Conservation (phyloP, 2,888 invertebrate genomes). For the Nasonovia ribisnigri region DNA sequence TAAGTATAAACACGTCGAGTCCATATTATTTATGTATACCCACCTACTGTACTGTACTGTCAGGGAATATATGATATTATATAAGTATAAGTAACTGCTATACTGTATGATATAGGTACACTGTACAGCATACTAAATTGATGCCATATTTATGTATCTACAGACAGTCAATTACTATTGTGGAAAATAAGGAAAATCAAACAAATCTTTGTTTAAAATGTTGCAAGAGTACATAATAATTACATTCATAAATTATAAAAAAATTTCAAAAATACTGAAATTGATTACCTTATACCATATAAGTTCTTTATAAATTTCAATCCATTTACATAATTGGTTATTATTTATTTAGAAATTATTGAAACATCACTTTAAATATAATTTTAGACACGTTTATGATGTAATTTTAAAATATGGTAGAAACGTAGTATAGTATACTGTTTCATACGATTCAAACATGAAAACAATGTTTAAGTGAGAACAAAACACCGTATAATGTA, state of each 20-base stretch:
- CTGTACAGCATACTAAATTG: neutral
- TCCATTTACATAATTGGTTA: neutral
- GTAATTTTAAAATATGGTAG: neutral
- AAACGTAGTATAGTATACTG: neutral
- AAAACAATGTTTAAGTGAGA: neutral
- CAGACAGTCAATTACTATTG: neutral
- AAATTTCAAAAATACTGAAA: neutral
- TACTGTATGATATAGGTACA: neutral
- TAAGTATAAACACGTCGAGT: neutral
- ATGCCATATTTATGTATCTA: neutral
- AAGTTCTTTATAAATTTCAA: neutral
- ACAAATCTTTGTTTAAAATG: neutral
- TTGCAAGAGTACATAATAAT: neutral
- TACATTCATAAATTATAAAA: no score
- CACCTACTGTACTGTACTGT: neutral
- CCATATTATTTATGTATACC: neutral
- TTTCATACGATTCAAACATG: neutral
- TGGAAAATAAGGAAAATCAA: neutral
- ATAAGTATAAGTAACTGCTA: neutral
- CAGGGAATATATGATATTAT: neutral
- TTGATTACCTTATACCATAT: neutral
- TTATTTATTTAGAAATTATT: neutral
- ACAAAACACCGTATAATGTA: neutral
- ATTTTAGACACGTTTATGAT: neutral
- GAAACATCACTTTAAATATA: neutral